Evolutionary conservation across 2,888 invertebrate genomes (phyloP).

Genomic region (Maniola hyperantus): DNA sequence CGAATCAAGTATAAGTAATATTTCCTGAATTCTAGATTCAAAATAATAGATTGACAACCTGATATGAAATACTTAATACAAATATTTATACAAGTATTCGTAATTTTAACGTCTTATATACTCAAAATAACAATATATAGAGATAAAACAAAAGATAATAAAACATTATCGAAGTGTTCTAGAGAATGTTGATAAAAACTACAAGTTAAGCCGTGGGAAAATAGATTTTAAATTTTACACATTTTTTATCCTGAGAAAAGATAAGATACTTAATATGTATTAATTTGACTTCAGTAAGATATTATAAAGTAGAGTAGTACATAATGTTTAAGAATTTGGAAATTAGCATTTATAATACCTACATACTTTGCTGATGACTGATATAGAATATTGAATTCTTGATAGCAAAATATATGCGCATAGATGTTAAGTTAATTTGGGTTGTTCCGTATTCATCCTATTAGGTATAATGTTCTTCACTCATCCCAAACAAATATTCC

Average conservation of each 20-base stretch:
- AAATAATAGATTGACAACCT: no score
- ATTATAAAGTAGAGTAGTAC: background rate
- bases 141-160: background rate
- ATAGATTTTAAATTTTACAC: background rate
- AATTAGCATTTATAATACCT: conserved; percentile 2
- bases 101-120: no score
- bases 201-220: conserved; percentile 15
- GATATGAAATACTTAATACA: no score
- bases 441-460: no score
- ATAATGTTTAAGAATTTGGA: background rate
- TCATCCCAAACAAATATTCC: no score
- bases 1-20: no score
- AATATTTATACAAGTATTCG: no score
- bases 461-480: no score
- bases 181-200: background rate
- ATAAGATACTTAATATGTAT: background rate
- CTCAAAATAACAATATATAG: background rate
- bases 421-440: background rate
- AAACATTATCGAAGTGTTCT: background rate
- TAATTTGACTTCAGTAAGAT: background rate
- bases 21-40: no score
- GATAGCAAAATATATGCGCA: background rate
- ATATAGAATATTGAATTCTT: background rate
- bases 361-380: background rate
- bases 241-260: background rate